These are phyloP conservation scores for Nyctibius bracteatus DNA, from an alignment of 2,113 vertebrate genomes.

Conservation along the genomic window DNA sequence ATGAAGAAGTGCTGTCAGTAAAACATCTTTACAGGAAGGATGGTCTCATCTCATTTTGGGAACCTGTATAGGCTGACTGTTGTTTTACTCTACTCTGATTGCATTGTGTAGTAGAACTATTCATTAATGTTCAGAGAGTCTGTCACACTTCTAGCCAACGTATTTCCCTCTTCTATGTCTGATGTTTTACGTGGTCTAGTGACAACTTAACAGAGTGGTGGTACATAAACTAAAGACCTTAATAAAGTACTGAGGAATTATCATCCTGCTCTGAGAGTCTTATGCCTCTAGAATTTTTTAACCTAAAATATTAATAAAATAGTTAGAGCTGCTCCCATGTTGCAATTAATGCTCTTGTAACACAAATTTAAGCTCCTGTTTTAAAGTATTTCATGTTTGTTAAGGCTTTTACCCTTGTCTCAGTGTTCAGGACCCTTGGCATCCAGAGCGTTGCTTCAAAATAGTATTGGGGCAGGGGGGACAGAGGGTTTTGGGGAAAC, in stretches of 20 bases:
- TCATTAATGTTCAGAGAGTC: not conserved
- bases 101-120: not conserved
- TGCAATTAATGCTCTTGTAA: not conserved
- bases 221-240: not conserved
- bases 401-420: not conserved
- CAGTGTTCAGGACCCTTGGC: not conserved
- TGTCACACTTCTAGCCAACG: not conserved
- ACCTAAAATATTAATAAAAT: not conserved
- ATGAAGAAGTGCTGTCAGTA: not conserved
- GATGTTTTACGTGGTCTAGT: not conserved
- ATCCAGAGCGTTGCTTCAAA: not conserved
- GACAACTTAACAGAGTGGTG: not conserved
- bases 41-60: not conserved
- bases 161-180: not conserved
- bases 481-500: not conserved
- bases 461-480: rapidly evolving
- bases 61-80: not conserved
- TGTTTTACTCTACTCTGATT: not conserved
- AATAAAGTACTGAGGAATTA: not conserved
- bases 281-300: not conserved
- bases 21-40: not conserved
- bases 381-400: not conserved
- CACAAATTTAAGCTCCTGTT: not conserved
- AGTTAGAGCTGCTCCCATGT: not conserved
- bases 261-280: not conserved